A percentile compares a stretch with the other conserved stretches of the same genome.
phyloP scores from a whole-genome alignment of 1,140 invertebrate genomes.

The Drosophila eugracilis region DNA sequence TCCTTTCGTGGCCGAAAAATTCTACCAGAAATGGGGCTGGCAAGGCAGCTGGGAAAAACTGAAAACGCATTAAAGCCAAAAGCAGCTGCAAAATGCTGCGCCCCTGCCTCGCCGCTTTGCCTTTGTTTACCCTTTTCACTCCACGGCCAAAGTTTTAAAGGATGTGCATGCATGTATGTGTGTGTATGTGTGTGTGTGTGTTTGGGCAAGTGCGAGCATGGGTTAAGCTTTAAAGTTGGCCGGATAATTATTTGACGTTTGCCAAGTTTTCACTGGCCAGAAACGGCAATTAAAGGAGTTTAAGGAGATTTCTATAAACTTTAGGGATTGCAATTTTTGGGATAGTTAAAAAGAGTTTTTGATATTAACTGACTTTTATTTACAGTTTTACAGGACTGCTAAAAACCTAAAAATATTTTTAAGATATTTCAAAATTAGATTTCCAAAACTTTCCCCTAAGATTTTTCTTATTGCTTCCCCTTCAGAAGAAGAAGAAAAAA shows the following conservation, averaged over 20 bases:
- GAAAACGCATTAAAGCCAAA: conserved; percentile 48
- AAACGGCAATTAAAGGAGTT: conserved; percentile 45
- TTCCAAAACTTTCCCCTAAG: background rate
- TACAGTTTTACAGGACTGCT: too few species aligned
- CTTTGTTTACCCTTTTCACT: conserved; percentile 46
- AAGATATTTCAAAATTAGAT: too few species aligned
- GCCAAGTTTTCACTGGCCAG: conserved; percentile 17
- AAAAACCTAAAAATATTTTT: too few species aligned
- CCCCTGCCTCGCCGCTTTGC: background rate
- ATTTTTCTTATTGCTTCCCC: background rate
- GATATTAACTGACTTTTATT: too few species aligned
- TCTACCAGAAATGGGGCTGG: conserved; percentile 1
- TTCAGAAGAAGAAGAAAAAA: background rate
- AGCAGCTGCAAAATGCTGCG: conserved; percentile 37
- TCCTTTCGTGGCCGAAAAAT: conserved; percentile 13
- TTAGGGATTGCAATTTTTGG: too few species aligned
- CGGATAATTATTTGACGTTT: conserved; percentile 56
- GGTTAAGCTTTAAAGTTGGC: conserved; percentile 57
- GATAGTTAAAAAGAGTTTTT: too few species aligned
- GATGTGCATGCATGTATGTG: conserved; percentile 7
- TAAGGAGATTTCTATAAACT: conserved; percentile 2
- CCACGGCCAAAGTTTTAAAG: conserved; percentile 42
- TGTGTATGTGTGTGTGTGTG: conserved; percentile 13
- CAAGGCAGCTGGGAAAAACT: conserved; percentile 8
- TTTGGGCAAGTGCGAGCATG: background rate